Evolutionary conservation across 2,113 vertebrate genomes (phyloP).

Genomic region (Amphiprion percula): DNA sequence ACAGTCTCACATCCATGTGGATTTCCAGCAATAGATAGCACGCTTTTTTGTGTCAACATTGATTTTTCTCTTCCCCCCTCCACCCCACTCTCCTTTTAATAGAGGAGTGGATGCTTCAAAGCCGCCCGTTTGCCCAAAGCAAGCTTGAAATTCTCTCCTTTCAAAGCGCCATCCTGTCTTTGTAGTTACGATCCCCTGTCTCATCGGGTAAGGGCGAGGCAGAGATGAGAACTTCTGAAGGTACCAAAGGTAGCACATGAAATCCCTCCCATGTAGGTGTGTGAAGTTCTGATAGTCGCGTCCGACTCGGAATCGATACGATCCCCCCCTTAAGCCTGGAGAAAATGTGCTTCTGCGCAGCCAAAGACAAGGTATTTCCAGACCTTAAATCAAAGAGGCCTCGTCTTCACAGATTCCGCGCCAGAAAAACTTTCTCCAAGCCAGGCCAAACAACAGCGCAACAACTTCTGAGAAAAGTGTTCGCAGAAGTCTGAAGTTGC

Average conservation of each 20-base stretch:
- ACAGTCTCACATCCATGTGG: constrained; percentile 64
- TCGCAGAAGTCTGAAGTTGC: constrained; percentile 73
- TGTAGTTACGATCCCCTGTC: constrained; percentile 87
- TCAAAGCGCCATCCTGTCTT: constrained; percentile 89
- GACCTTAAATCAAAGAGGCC: constrained; percentile 70
- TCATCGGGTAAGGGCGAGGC: constrained; percentile 86
- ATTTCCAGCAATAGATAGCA: constrained; percentile 72
- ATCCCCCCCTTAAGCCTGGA: constrained; percentile 74
- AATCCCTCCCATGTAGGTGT: constrained; percentile 80
- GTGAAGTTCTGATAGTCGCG: constrained; percentile 77
- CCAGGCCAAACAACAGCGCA: constrained; percentile 62
- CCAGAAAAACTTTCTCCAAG: constrained; percentile 75
- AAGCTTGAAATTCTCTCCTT: constrained; percentile 89
- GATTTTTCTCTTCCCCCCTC: constrained; percentile 86
- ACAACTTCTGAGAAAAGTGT: constrained; percentile 70
- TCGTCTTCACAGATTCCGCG: constrained; percentile 57
- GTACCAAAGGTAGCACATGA: constrained; percentile 86
- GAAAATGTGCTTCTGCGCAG: constrained; percentile 68
- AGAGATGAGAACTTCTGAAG: constrained; percentile 91
- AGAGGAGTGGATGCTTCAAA: constrained; percentile 92
- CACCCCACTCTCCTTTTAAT: constrained; percentile 79
- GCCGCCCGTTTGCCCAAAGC: constrained; percentile 89
- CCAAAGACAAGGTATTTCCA: constrained; percentile 79
- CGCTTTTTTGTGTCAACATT: constrained; percentile 86
- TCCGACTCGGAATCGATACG: constrained; percentile 81